Evolutionary conservation across 2,113 vertebrate genomes (phyloP).

Genomic region (Calyptommatus sinebrachiatus): DNA sequence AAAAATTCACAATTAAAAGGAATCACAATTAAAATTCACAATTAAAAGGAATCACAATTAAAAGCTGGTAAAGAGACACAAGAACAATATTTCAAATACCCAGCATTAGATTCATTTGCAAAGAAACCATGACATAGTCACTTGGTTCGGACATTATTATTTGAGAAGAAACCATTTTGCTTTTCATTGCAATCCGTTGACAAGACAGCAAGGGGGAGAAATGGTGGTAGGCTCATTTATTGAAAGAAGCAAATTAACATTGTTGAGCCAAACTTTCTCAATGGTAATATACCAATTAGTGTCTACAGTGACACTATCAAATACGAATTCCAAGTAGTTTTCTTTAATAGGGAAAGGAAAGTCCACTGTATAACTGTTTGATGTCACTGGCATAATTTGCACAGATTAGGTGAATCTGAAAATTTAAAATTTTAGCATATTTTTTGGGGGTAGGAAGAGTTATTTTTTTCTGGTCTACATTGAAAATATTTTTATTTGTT

Average conservation of each 20-base stretch:
- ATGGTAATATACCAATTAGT: slow-evolving; percentile 7
- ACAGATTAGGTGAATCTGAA: neutral
- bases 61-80: too few relatives aligned
- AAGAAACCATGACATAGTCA: neutral
- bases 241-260: neutral
- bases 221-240: slow-evolving; percentile 13
- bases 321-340: slow-evolving; percentile 7
- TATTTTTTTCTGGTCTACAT: neutral
- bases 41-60: too few relatives aligned
- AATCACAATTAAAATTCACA: too few relatives aligned
- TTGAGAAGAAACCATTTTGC: neutral
- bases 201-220: neutral
- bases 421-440: neutral
- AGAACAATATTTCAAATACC: neutral
- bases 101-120: neutral
- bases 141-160: neutral
- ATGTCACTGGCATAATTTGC: neutral
- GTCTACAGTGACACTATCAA: slow-evolving; percentile 2
- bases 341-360: neutral
- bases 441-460: too few relatives aligned
- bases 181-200: neutral
- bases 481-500: neutral
- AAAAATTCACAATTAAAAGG: too few relatives aligned
- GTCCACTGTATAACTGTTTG: neutral
- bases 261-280: slow-evolving; percentile 22